Evolutionary conservation across 2,113 vertebrate species (phyloP).

Genomic region (Salvelinus fontinalis): DNA sequence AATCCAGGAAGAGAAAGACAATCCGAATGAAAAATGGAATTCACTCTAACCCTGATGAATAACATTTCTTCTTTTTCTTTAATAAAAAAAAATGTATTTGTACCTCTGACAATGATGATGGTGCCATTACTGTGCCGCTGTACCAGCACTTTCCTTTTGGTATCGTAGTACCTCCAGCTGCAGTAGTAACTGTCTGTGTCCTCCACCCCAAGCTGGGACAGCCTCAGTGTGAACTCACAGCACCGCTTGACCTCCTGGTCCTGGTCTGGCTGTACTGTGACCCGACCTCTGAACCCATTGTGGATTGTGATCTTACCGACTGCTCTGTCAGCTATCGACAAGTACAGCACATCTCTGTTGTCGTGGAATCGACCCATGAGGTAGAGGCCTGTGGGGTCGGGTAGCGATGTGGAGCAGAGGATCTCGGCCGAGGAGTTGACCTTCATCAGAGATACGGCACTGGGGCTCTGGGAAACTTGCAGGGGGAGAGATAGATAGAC

Average conservation of each 20-base stretch:
- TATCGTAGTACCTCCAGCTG: constrained; percentile 12
- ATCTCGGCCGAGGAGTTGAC: constrained; percentile 56
- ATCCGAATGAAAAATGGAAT: background rate
- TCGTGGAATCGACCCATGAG: constrained; percentile 24
- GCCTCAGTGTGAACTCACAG: constrained; percentile 26
- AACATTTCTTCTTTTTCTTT: background rate
- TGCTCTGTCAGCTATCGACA: rapidly evolving
- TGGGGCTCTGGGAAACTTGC: constrained; percentile 47
- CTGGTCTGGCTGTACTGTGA: background rate
- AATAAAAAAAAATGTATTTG: background rate
- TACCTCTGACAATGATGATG: constrained; percentile 62
- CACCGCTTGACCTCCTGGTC: rapidly evolving
- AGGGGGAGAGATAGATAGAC: background rate
- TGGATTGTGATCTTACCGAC: background rate
- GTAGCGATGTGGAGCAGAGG: constrained; percentile 32
- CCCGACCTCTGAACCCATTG: background rate
- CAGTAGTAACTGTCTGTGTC: constrained; percentile 67
- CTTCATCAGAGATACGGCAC: background rate
- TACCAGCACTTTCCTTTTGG: rapidly evolving
- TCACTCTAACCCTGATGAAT: background rate
- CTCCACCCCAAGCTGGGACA: constrained; percentile 37
- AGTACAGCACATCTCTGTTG: background rate
- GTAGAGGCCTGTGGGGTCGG: background rate
- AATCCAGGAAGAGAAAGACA: too few species aligned
- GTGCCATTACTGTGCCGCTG: constrained; percentile 29